Conservation (phyloP, 2,888 invertebrate species). For the Athalia rosae region DNA sequence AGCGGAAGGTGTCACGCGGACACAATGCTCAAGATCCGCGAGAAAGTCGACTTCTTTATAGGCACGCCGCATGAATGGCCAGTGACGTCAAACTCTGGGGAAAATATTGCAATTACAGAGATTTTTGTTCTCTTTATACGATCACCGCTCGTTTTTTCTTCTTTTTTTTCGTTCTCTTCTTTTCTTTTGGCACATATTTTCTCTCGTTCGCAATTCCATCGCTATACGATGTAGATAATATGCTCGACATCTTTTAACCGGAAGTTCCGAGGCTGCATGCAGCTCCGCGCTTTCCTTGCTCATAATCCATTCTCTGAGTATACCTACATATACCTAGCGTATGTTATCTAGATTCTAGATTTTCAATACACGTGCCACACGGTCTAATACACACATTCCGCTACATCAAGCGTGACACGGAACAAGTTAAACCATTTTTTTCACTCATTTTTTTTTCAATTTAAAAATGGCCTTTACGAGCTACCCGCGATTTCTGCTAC, state of each 20-base stretch:
- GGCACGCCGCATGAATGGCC: slow-evolving; percentile 62
- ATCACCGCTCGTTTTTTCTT: too few relatives aligned
- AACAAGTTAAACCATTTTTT: slow-evolving; percentile 35
- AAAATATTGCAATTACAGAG: slow-evolving; percentile 54
- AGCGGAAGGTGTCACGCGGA: slow-evolving; percentile 32
- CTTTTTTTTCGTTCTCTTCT: too few relatives aligned
- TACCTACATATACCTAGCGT: background rate
- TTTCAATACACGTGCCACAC: background rate
- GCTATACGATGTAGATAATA: background rate
- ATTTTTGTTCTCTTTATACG: too few relatives aligned
- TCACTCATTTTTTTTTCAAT: background rate
- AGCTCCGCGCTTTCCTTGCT: slow-evolving; percentile 34
- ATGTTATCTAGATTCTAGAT: slow-evolving; percentile 20
- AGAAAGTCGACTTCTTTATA: slow-evolving; percentile 64
- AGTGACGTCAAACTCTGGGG: slow-evolving; percentile 70
- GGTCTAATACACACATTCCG: slow-evolving; percentile 42
- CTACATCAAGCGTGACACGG: slow-evolving; percentile 39
- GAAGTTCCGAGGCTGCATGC: slow-evolving; percentile 9
- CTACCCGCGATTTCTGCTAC: too few relatives aligned
- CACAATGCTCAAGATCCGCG: slow-evolving; percentile 65
- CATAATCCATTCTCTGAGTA: slow-evolving; percentile 32
- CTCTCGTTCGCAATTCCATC: background rate
- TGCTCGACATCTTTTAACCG: slow-evolving; percentile 22
- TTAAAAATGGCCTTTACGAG: too few relatives aligned
- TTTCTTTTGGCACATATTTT: background rate